Evolutionary conservation across 2,888 invertebrate genomes (phyloP).

Genomic region (Eucera pruinosa): DNA sequence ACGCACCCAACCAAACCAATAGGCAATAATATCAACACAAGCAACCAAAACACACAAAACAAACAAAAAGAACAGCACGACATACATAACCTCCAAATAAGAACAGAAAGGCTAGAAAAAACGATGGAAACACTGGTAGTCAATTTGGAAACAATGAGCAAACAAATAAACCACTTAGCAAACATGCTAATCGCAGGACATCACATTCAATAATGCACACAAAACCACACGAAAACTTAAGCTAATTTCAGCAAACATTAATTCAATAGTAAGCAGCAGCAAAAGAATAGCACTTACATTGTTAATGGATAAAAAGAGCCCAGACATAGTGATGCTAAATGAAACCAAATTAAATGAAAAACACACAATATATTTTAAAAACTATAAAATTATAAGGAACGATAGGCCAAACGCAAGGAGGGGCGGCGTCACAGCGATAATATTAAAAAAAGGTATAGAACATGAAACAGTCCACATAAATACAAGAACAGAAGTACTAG

Average conservation of each 20-base stretch:
- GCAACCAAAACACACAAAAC: no score
- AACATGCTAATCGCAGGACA: neutral
- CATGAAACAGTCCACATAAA: neutral
- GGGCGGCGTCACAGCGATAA: neutral
- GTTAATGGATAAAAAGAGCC: constrained; percentile 6
- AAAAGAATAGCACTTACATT: constrained; percentile 14
- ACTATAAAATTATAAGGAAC: constrained; percentile 6
- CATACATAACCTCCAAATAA: no score
- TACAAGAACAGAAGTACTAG: neutral
- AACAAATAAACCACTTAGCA: constrained; percentile 4
- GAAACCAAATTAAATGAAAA: no score
- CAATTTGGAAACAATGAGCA: constrained; percentile 1
- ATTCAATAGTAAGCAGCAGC: constrained; percentile 8
- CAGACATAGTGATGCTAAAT: no score
- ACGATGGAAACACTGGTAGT: neutral
- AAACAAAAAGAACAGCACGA: no score
- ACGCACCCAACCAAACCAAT: no score
- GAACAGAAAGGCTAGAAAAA: constrained; percentile 8
- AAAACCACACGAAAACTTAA: neutral
- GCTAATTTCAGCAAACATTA: constrained; percentile 19
- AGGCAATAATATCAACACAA: neutral
- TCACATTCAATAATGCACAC: neutral
- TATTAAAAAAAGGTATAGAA: constrained; percentile 6
- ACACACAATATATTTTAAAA: neutral
- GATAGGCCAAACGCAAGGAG: neutral